Conservation (phyloP, 2,888 invertebrate genomes). For the Drosophila austrosaltans region DNA sequence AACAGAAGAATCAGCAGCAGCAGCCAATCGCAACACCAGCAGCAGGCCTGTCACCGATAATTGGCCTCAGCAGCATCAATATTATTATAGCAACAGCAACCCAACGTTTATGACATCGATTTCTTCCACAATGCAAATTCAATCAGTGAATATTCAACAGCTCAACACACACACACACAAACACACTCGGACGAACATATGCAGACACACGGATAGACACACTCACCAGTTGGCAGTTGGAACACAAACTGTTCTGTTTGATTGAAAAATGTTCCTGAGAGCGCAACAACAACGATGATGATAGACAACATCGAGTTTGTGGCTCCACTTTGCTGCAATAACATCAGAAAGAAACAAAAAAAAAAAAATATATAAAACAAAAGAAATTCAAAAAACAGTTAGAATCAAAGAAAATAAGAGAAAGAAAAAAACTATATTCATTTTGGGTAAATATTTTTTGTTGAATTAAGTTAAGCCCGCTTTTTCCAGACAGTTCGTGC, state of each 20-base stretch:
- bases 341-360: constrained; percentile 1
- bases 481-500: constrained; percentile 67
- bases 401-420: constrained; percentile 11
- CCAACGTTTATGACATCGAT: constrained; percentile 71
- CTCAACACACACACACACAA: constrained; percentile 31
- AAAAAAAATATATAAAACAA: constrained; percentile 14
- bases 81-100: constrained; percentile 43
- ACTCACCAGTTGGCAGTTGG: constrained; percentile 26
- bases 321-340: constrained; percentile 22
- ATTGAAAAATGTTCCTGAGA: constrained; percentile 36
- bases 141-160: constrained; percentile 56
- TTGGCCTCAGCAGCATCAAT: constrained; percentile 34
- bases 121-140: constrained; percentile 70
- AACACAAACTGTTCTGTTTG: constrained; percentile 33
- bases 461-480: constrained; percentile 41
- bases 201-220: constrained; percentile 24
- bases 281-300: constrained; percentile 24
- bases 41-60: constrained; percentile 41
- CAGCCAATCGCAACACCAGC: constrained; percentile 22
- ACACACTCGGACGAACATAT: constrained; percentile 16
- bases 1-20: constrained; percentile 43
- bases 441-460: constrained; percentile 30
- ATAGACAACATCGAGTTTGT: constrained; percentile 25
- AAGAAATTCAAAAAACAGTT: constrained; percentile 28
- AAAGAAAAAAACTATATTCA: constrained; percentile 9